A percentile compares a stretch with the other conserved stretches of the same genome.
phyloP scores from a whole-genome alignment of 2,113 vertebrate species.

The Mus pahari region DNA sequence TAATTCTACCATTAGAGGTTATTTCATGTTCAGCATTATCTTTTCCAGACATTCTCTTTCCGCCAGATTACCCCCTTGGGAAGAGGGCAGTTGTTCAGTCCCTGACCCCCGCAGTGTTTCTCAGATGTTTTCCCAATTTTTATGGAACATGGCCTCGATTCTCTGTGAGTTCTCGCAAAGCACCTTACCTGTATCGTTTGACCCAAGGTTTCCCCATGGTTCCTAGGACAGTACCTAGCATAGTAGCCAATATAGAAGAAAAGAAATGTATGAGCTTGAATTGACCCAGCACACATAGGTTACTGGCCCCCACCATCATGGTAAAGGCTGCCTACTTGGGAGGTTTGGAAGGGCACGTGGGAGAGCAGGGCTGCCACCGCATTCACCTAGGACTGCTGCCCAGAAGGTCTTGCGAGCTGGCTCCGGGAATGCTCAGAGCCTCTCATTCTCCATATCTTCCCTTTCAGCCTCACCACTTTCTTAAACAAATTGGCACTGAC shows the following conservation, averaged over 20 bases:
- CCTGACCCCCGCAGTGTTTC: background rate
- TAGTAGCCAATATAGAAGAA: background rate
- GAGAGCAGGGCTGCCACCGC: background rate
- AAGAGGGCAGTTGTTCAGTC: conserved; percentile 4
- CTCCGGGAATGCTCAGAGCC: conserved; percentile 8
- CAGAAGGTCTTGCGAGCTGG: background rate
- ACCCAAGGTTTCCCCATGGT: background rate
- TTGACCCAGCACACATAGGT: background rate
- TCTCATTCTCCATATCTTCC: conserved; percentile 56
- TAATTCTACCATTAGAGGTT: conserved; percentile 58
- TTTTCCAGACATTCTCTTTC: conserved; percentile 61
- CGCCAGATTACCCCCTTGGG: conserved; percentile 8
- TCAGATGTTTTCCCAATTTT: conserved; percentile 13
- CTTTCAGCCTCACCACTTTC: conserved; percentile 67
- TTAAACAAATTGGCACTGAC: conserved; percentile 77
- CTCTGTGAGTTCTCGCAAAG: conserved; percentile 10
- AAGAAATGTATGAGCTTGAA: background rate
- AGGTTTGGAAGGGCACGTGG: background rate
- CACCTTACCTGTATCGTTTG: conserved; percentile 44
- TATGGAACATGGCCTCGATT: background rate
- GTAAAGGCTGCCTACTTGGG: background rate
- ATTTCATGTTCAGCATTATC: conserved; percentile 45
- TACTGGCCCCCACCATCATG: background rate
- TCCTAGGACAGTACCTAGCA: background rate
- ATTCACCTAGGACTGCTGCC: conserved; percentile 21